These are phyloP conservation scores for Euglossa dilemma DNA, from an alignment of 1,140 invertebrate species.

Conservation along the genomic window DNA sequence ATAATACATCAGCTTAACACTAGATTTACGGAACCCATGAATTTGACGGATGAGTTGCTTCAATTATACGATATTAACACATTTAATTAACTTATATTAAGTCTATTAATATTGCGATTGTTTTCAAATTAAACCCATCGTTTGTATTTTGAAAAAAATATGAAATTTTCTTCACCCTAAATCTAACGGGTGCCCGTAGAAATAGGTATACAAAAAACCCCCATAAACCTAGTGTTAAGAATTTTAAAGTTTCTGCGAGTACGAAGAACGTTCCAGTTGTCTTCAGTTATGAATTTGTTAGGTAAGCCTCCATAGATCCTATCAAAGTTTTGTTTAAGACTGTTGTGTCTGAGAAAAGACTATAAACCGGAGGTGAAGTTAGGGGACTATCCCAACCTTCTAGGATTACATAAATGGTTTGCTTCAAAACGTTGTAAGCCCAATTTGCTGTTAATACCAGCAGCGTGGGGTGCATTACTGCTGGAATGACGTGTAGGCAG, in stretches of 20 bases:
- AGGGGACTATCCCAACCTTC: neutral
- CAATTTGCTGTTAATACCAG: neutral
- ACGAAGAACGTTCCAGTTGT: neutral
- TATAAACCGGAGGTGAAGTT: neutral
- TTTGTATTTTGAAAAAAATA: too few species aligned
- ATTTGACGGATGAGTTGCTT: too few species aligned
- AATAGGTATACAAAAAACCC: too few species aligned
- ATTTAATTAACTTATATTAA: too few species aligned
- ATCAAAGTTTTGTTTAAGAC: neutral
- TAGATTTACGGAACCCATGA: too few species aligned
- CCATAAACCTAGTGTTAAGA: too few species aligned
- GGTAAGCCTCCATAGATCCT: neutral
- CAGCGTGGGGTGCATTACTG: neutral
- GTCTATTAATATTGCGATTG: too few species aligned
- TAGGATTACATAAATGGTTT: neutral
- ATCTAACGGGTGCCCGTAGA: too few species aligned
- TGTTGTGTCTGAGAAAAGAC: neutral
- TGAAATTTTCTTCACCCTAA: too few species aligned
- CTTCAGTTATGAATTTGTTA: neutral
- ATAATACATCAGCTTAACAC: too few species aligned
- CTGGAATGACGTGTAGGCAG: neutral
- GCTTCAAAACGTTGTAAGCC: constrained; percentile 2
- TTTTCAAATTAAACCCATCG: too few species aligned
- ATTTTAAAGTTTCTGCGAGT: neutral
- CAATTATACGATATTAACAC: too few species aligned